Base-by-base conservation (phyloP, 2,888 invertebrate species). In the Morpho deidamia region DNA sequence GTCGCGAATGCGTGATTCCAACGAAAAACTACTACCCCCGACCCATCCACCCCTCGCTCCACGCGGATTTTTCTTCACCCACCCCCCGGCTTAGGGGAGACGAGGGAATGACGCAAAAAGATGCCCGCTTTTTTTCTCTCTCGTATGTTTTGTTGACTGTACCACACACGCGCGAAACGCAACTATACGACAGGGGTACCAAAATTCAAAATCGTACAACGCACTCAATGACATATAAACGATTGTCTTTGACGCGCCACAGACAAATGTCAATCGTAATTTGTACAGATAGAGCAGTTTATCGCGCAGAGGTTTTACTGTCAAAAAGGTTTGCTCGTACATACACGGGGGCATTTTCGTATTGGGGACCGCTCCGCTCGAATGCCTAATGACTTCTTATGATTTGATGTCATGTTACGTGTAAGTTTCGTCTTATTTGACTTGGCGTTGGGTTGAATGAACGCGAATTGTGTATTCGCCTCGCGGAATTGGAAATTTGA, bases 331-430 rank as follows among this genome's bases (percentile, higher is more conserved):
- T 70, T 72, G 71, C 65, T 78, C 76, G 78, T 78, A 79, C 76
- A 74, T 79, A 78, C 79, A 80, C 76, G 80, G 78, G 77, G 72
- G 69, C 72, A 76, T 74, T 73, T 78, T 74, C 73, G 74, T 70
- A 82, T 85, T 81, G 82, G 84, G 85, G 85, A 76, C 74, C 70
- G 69, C 53, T 69, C 69, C 79, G 81, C 80, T 76, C 72, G 81
- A 76, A 78, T 82, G 78, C 78, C 74, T 87, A 86, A 88, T 85
- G 88, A 88, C 85, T 86, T 86, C 83, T 87, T 85, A 86, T 86
- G 86, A 85, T 85, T 83, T 82, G 80, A 81, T 83, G 87, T 83
- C 85, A 81, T 80, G 79, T 84, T 80, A 78, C 75, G 79, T 77
- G 73, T 76, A 76, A 72, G 78, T 78, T 76, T 81, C 67, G 68